Percentiles rank a stretch among this genome's conserved stretches.
Evolutionary conservation across 2,888 invertebrate genomes (phyloP).

Genomic region (Archips xylosteana): DNA sequence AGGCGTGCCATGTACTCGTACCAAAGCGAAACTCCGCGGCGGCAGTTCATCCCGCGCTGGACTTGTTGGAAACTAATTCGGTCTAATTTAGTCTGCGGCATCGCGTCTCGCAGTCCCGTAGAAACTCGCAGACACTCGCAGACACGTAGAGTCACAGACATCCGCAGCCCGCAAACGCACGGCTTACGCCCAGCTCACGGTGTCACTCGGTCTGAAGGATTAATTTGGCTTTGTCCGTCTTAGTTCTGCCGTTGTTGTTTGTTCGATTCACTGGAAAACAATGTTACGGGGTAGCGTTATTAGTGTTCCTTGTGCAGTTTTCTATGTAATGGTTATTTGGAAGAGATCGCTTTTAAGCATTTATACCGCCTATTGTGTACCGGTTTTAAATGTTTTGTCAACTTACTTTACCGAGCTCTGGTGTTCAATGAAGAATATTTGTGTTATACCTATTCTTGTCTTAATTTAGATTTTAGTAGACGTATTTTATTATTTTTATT

Average conservation of each 20-base stretch:
- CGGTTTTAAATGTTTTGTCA: too few species aligned
- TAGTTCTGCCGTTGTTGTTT: slow-evolving; percentile 50
- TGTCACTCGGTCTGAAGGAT: slow-evolving; percentile 55
- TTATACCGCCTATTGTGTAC: too few species aligned
- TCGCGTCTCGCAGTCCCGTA: slow-evolving; percentile 8
- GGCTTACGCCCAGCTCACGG: slow-evolving; percentile 50
- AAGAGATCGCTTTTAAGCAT: too few species aligned
- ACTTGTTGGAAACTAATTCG: slow-evolving; percentile 70
- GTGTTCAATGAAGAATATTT: too few species aligned
- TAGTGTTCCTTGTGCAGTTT: not conserved
- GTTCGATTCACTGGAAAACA: slow-evolving; percentile 47
- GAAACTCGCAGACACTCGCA: slow-evolving; percentile 1
- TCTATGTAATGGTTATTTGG: too few species aligned
- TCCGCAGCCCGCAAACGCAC: slow-evolving; percentile 50
- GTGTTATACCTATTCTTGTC: too few species aligned
- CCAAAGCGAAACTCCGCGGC: slow-evolving; percentile 44
- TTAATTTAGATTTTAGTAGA: too few species aligned
- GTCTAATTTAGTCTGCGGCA: slow-evolving; percentile 64
- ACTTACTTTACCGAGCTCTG: too few species aligned
- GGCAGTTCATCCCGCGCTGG: slow-evolving; percentile 62
- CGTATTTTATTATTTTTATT: not conserved
- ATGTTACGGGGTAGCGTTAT: slow-evolving; percentile 4
- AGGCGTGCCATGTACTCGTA: slow-evolving; percentile 2
- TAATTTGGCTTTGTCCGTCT: slow-evolving; percentile 63
- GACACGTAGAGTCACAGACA: slow-evolving; percentile 5